These are phyloP conservation scores for Hypanus sabinus DNA, from an alignment of 2,113 vertebrate genomes.

Conservation along the genomic window DNA sequence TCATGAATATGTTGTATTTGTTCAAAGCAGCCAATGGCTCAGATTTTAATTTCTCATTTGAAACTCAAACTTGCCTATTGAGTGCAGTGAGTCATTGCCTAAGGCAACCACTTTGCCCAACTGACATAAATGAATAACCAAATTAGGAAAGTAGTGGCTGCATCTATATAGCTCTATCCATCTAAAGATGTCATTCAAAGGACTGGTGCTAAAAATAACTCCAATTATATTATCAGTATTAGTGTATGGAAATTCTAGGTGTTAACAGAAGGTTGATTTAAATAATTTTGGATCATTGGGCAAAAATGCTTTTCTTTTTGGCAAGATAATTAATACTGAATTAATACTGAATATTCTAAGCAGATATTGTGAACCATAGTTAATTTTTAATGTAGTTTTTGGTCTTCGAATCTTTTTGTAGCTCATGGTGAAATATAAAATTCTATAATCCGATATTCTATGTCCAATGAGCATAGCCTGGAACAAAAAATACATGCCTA, in stretches of 20 bases:
- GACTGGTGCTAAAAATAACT: neutral
- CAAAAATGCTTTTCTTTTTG: neutral
- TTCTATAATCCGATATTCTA: neutral
- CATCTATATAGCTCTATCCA: neutral
- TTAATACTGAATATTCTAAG: neutral
- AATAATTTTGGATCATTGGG: neutral
- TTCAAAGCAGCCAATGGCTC: neutral
- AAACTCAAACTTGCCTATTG: neutral
- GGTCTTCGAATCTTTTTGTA: neutral
- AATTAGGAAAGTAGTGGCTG: neutral
- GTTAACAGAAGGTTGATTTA: neutral
- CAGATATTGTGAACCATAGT: neutral
- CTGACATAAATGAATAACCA: conserved; percentile 5
- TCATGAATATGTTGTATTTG: neutral
- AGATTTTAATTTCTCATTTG: neutral
- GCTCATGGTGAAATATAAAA: neutral
- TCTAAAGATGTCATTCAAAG: neutral
- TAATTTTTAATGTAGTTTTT: neutral
- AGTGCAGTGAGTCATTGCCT: neutral
- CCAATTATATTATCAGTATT: neutral
- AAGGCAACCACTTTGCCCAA: neutral
- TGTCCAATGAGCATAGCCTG: neutral
- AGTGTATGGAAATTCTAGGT: neutral
- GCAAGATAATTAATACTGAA: neutral
- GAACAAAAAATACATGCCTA: neutral